Conservation (phyloP, 2,797 vertebrate species). For the Hyperoplus lanceolatus region DNA sequence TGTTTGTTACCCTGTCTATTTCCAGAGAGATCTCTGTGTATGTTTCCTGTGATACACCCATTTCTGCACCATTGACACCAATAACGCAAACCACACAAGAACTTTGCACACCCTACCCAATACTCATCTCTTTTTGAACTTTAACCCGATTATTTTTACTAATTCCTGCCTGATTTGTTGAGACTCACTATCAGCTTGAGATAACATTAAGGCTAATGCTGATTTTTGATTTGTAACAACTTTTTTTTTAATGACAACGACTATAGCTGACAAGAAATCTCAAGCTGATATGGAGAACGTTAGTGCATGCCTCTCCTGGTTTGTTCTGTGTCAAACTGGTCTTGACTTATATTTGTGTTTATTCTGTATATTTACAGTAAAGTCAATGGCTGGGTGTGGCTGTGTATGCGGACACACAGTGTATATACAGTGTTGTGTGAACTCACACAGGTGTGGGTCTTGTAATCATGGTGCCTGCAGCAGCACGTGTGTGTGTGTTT, state of each 20-base stretch:
- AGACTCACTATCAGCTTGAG: constrained; percentile 46
- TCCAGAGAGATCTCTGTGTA: background rate
- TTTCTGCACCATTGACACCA: constrained; percentile 21
- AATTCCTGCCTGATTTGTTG: constrained; percentile 29
- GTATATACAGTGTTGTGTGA: constrained; percentile 35
- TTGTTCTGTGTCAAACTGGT: background rate
- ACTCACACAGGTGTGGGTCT: constrained; percentile 25
- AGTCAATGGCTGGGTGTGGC: constrained; percentile 17
- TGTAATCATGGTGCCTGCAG: constrained; percentile 62
- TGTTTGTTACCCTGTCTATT: constrained; percentile 21
- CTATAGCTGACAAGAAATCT: constrained; percentile 13
- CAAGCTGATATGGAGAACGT: constrained; percentile 37
- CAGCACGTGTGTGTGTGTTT: constrained; percentile 45
- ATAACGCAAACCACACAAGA: constrained; percentile 4
- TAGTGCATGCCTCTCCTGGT: constrained; percentile 48
- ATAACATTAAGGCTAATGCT: background rate
- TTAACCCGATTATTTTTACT: constrained; percentile 21
- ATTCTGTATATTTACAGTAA: background rate
- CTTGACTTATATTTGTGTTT: constrained; percentile 31
- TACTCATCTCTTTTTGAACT: constrained; percentile 30
- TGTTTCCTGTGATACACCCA: constrained; percentile 9
- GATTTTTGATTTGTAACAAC: background rate
- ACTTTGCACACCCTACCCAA: background rate
- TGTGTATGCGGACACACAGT: constrained; percentile 11
- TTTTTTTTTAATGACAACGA: background rate